Evolutionary conservation across 2,113 vertebrate genomes (phyloP).

Genomic region (Ammospiza nelsoni): DNA sequence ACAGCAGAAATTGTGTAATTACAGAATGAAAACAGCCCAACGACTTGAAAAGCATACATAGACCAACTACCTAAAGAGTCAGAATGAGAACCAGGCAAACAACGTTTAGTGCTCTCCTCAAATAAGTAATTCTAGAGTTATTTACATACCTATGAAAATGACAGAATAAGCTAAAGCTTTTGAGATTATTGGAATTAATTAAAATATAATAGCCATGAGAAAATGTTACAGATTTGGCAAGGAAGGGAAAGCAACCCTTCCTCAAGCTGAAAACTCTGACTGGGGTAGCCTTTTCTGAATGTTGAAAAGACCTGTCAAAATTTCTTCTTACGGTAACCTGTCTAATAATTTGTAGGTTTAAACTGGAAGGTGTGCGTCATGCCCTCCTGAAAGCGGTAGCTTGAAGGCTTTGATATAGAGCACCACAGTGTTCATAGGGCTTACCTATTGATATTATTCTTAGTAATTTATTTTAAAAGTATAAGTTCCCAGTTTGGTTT

Average conservation of each 20-base stretch:
- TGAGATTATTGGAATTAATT: neutral
- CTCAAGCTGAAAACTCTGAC: neutral
- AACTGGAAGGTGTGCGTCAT: neutral
- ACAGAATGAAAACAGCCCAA: neutral
- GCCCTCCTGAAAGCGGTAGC: accelerated
- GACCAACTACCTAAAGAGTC: neutral
- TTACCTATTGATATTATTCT: neutral
- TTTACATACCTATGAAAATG: neutral
- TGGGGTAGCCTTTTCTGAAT: neutral
- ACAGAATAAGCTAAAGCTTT: neutral
- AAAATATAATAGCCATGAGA: neutral
- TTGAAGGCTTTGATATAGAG: neutral
- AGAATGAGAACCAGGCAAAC: neutral
- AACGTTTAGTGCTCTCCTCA: neutral
- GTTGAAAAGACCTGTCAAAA: neutral
- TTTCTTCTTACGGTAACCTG: neutral
- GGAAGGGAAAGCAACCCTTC: neutral
- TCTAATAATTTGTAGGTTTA: neutral
- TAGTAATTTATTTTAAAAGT: neutral
- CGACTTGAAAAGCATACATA: neutral
- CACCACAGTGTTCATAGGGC: neutral
- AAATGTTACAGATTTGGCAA: neutral
- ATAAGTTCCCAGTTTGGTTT: neutral
- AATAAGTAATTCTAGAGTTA: neutral
- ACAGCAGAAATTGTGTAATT: slow-evolving; percentile 27